phyloP scores from a whole-genome alignment of 1,140 invertebrate species.

The Reticulitermes speratus region DNA sequence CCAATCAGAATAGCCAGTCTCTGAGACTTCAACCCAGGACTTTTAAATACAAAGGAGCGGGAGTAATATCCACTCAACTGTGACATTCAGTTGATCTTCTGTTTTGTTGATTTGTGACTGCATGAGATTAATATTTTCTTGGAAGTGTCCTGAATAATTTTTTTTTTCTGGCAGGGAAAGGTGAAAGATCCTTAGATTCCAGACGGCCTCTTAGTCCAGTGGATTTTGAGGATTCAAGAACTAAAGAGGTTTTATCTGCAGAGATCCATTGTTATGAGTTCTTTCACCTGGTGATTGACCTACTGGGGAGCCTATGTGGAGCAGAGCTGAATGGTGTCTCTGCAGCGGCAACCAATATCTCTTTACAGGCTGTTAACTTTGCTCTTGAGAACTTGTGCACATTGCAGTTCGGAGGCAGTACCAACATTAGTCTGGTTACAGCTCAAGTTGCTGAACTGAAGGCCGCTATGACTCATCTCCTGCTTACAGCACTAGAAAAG shows the following conservation, averaged over 20 bases:
- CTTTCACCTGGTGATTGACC: constrained; percentile 56
- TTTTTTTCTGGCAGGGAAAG: background rate
- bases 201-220: constrained; percentile 40
- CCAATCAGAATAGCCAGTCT: too few relatives aligned
- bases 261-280: constrained; percentile 58
- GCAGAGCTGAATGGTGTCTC: constrained; percentile 50
- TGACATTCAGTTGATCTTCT: too few relatives aligned
- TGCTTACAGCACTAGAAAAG: constrained; percentile 58
- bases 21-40: too few relatives aligned
- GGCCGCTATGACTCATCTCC: constrained; percentile 56
- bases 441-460: constrained; percentile 53
- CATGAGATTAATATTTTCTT: too few relatives aligned
- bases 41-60: too few relatives aligned
- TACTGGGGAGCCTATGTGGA: constrained; percentile 58
- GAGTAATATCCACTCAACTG: too few relatives aligned
- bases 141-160: too few relatives aligned
- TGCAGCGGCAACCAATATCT: constrained; percentile 49
- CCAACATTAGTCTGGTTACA: constrained; percentile 36
- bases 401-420: constrained; percentile 56
- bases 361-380: constrained; percentile 61
- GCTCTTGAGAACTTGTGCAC: constrained; percentile 59
- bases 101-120: too few relatives aligned
- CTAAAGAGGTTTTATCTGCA: constrained; percentile 53
- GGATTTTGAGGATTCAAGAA: constrained; percentile 55
- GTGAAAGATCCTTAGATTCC: background rate